Conservation (phyloP, 2,113 vertebrate species). For the Stegostoma tigrinum region DNA sequence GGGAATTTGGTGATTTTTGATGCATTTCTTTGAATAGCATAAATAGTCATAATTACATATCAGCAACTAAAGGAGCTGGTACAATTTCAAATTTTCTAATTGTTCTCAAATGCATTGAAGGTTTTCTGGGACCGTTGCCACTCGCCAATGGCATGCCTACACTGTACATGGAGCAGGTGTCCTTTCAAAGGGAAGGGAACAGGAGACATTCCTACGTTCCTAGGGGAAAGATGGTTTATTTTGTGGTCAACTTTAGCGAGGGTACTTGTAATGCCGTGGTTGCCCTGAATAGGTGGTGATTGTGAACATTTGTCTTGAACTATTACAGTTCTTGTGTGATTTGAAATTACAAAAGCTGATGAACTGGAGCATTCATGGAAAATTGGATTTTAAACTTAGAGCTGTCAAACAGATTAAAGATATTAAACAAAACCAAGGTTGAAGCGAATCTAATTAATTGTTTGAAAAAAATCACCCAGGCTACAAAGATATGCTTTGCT, state of each 20-base stretch:
- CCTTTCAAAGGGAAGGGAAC: background rate
- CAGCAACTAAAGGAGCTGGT: background rate
- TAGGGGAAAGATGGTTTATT: background rate
- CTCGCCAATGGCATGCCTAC: background rate
- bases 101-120: slow-evolving; percentile 30
- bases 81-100: background rate
- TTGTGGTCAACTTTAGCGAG: background rate
- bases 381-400: background rate
- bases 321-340: background rate
- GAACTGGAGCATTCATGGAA: background rate
- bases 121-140: slow-evolving; percentile 5
- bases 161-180: background rate
- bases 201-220: background rate
- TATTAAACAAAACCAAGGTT: background rate
- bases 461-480: background rate
- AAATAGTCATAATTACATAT: background rate
- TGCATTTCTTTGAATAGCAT: slow-evolving; percentile 12
- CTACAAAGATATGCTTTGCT: background rate
- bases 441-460: background rate
- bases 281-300: background rate
- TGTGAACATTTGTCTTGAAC: background rate
- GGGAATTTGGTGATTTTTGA: background rate
- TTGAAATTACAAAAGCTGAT: background rate
- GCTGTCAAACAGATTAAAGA: background rate
- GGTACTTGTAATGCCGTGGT: background rate